Conservation (phyloP, 2,113 vertebrate genomes). For the Halichoeres trimaculatus region DNA sequence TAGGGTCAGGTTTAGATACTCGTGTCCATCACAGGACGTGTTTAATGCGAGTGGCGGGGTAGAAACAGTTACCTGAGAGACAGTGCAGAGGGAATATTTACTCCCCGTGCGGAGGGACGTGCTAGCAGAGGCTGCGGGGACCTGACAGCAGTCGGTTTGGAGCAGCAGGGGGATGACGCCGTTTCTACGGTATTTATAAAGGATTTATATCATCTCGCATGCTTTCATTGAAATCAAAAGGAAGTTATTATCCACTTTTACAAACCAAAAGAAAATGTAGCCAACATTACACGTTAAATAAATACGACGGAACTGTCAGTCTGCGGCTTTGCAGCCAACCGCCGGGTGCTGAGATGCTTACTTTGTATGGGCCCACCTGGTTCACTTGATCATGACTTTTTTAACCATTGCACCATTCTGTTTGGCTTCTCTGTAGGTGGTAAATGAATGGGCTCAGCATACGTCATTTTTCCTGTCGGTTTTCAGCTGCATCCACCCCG, state of each 20-base stretch:
- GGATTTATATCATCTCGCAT: neutral
- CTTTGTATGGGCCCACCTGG: neutral
- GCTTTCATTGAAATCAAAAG: neutral
- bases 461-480: neutral
- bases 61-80: neutral
- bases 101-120: neutral
- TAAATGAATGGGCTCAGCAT: neutral
- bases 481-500: neutral
- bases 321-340: neutral
- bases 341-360: neutral
- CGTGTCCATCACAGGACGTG: neutral
- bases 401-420: neutral
- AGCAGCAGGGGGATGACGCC: neutral
- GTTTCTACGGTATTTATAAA: conserved; percentile 5
- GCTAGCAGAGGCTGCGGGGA: conserved; percentile 23
- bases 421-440: conserved; percentile 27
- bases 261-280: neutral
- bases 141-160: neutral
- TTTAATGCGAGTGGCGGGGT: too few relatives aligned
- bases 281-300: neutral
- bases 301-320: neutral
- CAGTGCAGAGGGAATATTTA: fast-evolving
- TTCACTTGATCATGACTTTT: neutral
- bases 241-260: fast-evolving
- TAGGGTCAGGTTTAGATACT: neutral